A percentile compares a stretch with the other conserved stretches of the same genome.
Conservation (phyloP, 2,797 vertebrate species). For the Perodicticus potto region DNA sequence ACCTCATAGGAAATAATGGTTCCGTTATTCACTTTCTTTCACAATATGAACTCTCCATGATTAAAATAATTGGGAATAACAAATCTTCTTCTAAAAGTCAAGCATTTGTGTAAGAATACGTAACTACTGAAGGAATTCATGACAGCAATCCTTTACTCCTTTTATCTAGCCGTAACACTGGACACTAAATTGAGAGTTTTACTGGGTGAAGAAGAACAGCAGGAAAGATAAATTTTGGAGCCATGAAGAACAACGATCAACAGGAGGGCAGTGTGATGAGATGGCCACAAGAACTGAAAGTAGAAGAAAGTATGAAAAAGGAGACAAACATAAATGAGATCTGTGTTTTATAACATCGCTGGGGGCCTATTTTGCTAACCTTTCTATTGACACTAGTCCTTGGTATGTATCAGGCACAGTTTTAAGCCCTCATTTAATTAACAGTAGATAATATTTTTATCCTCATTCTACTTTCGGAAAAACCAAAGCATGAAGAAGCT, state of each 20-base stretch:
- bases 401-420: background rate
- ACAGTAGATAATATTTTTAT: background rate
- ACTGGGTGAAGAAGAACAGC: background rate
- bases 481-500: background rate
- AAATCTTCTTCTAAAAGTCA: slow-evolving; percentile 41
- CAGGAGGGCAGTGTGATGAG: background rate
- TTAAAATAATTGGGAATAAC: background rate
- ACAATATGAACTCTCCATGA: slow-evolving; percentile 6
- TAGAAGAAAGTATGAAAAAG: background rate
- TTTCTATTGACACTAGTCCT: background rate
- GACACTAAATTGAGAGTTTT: background rate
- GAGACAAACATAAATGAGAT: background rate
- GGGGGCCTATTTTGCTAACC: background rate
- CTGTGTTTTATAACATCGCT: background rate
- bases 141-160: background rate
- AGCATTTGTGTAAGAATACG: slow-evolving; percentile 18
- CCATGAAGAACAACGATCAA: background rate
- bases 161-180: background rate
- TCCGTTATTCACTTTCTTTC: background rate
- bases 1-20: background rate
- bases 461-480: background rate
- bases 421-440: background rate
- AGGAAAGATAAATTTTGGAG: background rate
- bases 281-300: background rate
- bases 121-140: slow-evolving; percentile 1